Evolutionary conservation across 1,140 invertebrate species (phyloP).

Genomic region (Bursaphelenchus mucronatus): DNA sequence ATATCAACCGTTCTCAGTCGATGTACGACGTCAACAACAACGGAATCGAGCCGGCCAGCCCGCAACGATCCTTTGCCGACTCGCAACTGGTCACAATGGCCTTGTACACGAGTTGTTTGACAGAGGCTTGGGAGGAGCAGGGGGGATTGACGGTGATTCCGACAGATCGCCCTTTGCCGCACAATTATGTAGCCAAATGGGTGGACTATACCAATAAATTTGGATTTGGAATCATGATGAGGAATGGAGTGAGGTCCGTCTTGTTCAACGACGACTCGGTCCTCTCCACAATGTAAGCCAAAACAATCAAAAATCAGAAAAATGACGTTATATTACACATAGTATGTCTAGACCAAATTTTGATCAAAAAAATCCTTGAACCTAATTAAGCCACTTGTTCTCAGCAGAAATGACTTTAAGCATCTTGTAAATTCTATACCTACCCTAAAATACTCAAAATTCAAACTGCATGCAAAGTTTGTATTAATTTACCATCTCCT

Average conservation of each 20-base stretch:
- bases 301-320: background rate
- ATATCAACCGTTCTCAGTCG: too few species aligned
- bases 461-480: background rate
- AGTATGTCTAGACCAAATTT: background rate
- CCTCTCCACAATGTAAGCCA: conserved; percentile 30
- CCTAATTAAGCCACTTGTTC: too few species aligned
- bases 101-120: too few species aligned
- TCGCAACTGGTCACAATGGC: too few species aligned
- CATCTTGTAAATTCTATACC: too few species aligned
- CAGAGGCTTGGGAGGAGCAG: too few species aligned
- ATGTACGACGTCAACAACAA: too few species aligned
- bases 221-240: conserved; percentile 38
- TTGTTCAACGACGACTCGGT: conserved; percentile 44
- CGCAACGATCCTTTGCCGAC: too few species aligned
- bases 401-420: too few species aligned
- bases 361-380: background rate
- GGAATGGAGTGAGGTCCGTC: conserved; percentile 33
- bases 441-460: too few species aligned
- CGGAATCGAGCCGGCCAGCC: too few species aligned
- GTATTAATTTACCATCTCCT: conserved; percentile 8
- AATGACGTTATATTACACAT: background rate
- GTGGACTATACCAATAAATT: conserved; percentile 53
- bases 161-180: conserved; percentile 22
- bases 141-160: conserved; percentile 12
- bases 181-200: conserved; percentile 40